Base-by-base conservation (phyloP, 2,888 invertebrate genomes). In the Antheraea assamensis region DNA sequence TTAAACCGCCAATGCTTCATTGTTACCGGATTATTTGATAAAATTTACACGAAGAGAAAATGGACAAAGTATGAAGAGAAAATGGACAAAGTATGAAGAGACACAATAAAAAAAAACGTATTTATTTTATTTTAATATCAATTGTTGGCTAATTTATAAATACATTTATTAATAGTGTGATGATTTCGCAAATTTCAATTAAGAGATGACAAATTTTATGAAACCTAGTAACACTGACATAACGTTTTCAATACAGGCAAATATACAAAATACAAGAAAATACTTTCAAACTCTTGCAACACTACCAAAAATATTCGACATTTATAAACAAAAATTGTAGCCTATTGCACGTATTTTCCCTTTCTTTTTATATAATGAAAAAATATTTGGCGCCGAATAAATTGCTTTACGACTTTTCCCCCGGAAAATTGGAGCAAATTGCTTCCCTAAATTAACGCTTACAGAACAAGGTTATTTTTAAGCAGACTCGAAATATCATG, bases 391-490 rank as follows among this genome's bases (percentile, higher is more conserved):
- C 68, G 68, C 35, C 68, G 68, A 68, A 68, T 68, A 68, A 68
- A 68, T 68, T 68, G 10, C 35, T 68, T 35, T 68, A 68, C 31
- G 35, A 35, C 35, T 31, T 30, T 68, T 35, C 68, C 3, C 68
- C 35, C 21, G n/a, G 35, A 35, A 68, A 68, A 68, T 68, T 68
- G 68, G 68, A n/a, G 68, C n/a, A 35, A 35, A 68, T 68, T 68
- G 31, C n/a, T 68, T 35, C 10, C n/a, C 35, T 68, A 68, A 68
- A 68, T 68, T 68, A 68, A 68, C 35, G 13, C 35, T 15, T 64
- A 27, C 35, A 74, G 75, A 72, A 78, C 72, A 61, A 27, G 61
- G 4, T 64, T 64, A 30, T 24, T n/a, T 58, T 24, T 58, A 64
- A 5, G 17, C 61, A 64, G 61, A 30, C 61, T 17, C 15, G 61